These are phyloP conservation scores for Ictalurus furcatus DNA, from an alignment of 2,113 vertebrate species.

Conservation along the genomic window DNA sequence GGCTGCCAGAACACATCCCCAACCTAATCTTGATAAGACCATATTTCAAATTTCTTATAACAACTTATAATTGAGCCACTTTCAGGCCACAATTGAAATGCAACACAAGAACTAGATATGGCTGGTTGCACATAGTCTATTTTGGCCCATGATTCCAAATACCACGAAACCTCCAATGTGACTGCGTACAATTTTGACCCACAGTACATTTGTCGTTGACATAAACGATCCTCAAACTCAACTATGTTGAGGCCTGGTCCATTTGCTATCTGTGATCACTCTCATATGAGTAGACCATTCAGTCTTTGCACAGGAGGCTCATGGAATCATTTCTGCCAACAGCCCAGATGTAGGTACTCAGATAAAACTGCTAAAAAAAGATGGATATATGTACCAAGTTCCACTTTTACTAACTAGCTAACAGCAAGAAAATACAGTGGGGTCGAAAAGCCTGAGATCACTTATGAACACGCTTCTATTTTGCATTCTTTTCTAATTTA, in stretches of 20 bases:
- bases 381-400: not conserved
- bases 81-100: not conserved
- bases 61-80: not conserved
- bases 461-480: not conserved
- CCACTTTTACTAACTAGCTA: not conserved
- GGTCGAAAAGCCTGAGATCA: not conserved
- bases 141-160: conserved; percentile 1
- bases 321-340: not conserved
- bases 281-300: not conserved
- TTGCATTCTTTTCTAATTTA: not conserved
- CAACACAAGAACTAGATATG: not conserved
- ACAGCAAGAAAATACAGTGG: not conserved
- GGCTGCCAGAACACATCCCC: not conserved
- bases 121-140: not conserved
- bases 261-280: not conserved
- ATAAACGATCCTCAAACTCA: not conserved
- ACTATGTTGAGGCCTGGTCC: conserved; percentile 2
- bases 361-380: not conserved
- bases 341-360: not conserved
- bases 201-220: not conserved
- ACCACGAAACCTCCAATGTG: not conserved
- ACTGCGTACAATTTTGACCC: not conserved
- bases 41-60: not conserved
- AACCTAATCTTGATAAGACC: not conserved
- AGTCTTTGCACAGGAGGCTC: not conserved